Percentiles rank a stretch among this genome's conserved stretches.
These are phyloP conservation scores for Crotalus horridus DNA, from an alignment of 2,113 vertebrate genomes.

Conservation along the genomic window DNA sequence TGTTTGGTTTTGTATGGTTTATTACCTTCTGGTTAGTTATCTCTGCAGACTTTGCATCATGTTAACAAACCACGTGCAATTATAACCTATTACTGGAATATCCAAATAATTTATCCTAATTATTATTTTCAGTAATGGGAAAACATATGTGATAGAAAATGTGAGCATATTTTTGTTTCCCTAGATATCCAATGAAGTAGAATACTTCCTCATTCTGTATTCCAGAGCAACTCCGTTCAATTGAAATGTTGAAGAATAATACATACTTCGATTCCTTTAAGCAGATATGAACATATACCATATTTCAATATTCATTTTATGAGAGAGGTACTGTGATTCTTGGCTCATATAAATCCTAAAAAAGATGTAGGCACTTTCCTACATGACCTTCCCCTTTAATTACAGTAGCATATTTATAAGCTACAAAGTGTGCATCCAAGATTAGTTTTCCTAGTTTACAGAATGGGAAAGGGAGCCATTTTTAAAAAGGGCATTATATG, in stretches of 20 bases:
- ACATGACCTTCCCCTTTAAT: not conserved
- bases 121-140: constrained; percentile 27
- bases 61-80: constrained; percentile 13
- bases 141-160: constrained; percentile 4
- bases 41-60: constrained; percentile 14
- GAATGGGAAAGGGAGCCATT: not conserved
- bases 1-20: constrained; percentile 21
- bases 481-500: not conserved
- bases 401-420: not conserved
- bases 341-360: not conserved
- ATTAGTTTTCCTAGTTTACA: not conserved
- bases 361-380: not conserved
- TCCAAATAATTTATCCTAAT: constrained; percentile 34
- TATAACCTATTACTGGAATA: not conserved
- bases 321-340: constrained; percentile 40
- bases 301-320: constrained; percentile 67
- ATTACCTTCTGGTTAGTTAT: constrained; percentile 4
- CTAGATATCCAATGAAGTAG: constrained; percentile 16
- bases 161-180: constrained; percentile 22
- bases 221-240: constrained; percentile 18
- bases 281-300: constrained; percentile 67
- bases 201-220: constrained; percentile 27
- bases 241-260: constrained; percentile 22
- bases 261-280: constrained; percentile 37
- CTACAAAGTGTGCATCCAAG: not conserved